Conservation (phyloP, 2,797 vertebrate genomes). For the Stomatorhinus walkeri region DNA sequence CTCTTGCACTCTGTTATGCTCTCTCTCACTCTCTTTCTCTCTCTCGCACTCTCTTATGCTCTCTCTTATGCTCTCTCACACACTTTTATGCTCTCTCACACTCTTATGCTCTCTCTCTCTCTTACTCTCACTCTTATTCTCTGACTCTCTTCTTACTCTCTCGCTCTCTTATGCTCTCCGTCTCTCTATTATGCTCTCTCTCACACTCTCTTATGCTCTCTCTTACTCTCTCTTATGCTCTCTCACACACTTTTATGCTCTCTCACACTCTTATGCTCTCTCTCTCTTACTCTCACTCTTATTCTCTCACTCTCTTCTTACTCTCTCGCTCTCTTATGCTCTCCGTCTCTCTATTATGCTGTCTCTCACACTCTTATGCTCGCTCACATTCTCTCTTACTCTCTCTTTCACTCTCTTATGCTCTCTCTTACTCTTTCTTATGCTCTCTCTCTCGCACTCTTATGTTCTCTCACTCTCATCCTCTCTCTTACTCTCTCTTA, state of each 20-base stretch:
- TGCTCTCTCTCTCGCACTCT: background rate
- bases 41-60: background rate
- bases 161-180: background rate
- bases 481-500: background rate
- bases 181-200: background rate
- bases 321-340: background rate
- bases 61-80: background rate
- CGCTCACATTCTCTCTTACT: background rate
- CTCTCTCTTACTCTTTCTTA: background rate
- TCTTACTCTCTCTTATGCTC: background rate
- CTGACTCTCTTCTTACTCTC: too few relatives aligned
- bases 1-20: too few relatives aligned
- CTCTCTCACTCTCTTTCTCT: too few relatives aligned
- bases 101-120: background rate
- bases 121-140: background rate
- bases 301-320: too few relatives aligned
- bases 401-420: background rate
- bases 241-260: background rate
- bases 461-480: background rate
- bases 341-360: too few relatives aligned
- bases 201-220: background rate
- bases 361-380: too few relatives aligned
- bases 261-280: background rate
- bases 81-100: background rate
- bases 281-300: background rate